Conservation (phyloP, 2,113 vertebrate species). For the Cygnus atratus region DNA sequence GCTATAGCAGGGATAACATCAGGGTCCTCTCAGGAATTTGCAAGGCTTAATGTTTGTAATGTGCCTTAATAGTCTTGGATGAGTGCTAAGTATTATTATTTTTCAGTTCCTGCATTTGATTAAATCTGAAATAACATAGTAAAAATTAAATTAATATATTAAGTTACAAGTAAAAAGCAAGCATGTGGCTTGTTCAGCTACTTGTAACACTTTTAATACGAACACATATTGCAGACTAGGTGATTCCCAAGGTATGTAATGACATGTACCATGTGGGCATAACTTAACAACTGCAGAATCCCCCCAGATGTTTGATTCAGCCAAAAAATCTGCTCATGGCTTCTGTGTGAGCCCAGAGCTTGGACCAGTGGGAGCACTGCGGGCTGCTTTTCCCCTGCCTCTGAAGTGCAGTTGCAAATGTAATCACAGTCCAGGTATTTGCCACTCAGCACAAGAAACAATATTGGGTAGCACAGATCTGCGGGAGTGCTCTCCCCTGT, state of each 20-base stretch:
- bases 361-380: background rate
- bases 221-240: constrained; percentile 9
- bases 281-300: background rate
- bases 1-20: background rate
- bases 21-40: constrained; percentile 28
- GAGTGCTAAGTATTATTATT: constrained; percentile 64
- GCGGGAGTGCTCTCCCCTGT: background rate
- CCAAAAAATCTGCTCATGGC: constrained; percentile 2
- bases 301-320: background rate
- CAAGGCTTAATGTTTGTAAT: constrained; percentile 26
- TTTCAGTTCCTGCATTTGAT: constrained; percentile 57
- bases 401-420: background rate
- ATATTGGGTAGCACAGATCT: background rate
- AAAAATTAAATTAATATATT: constrained; percentile 61
- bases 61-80: constrained; percentile 31
- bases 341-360: background rate
- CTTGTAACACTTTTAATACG: background rate
- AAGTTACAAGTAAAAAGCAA: constrained; percentile 50
- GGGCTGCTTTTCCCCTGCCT: background rate
- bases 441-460: background rate
- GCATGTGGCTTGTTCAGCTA: constrained; percentile 40
- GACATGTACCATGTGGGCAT: background rate
- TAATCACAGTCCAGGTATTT: constrained; percentile 1
- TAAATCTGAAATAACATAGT: constrained; percentile 51
- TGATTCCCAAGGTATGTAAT: constrained; percentile 26